Percentiles rank a stretch among this genome's conserved stretches.
These are phyloP conservation scores for Mormyrops boulengeri DNA, from an alignment of 2,797 vertebrate species.

Conservation along the genomic window DNA sequence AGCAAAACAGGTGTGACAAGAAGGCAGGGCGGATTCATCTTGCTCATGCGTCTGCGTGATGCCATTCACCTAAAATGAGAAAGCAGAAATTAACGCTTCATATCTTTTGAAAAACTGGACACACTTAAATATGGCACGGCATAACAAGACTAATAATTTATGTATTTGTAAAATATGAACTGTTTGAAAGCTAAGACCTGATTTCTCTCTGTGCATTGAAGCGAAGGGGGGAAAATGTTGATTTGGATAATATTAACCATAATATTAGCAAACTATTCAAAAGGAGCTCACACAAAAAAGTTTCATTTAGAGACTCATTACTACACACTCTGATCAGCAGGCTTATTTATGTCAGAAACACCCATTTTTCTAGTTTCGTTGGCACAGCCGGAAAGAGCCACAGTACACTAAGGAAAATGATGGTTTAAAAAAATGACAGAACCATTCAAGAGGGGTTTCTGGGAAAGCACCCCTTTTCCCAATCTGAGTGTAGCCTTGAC, in stretches of 20 bases:
- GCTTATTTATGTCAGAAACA: neutral
- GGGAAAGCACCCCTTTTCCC: neutral
- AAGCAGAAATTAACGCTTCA: neutral
- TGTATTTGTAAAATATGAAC: neutral
- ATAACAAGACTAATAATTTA: neutral
- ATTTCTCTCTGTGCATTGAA: neutral
- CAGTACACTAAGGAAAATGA: neutral
- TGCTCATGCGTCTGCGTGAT: neutral
- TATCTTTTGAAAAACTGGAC: neutral
- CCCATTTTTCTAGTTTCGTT: neutral
- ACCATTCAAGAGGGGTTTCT: neutral
- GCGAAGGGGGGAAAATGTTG: neutral
- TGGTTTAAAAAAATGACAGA: neutral
- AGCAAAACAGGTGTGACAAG: neutral
- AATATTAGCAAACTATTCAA: neutral
- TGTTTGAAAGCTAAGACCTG: neutral
- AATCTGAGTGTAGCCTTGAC: neutral
- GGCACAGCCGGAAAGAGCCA: neutral
- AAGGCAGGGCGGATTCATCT: neutral
- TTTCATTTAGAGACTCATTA: neutral
- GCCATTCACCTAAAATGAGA: neutral
- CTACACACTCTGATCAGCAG: neutral
- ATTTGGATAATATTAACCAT: neutral
- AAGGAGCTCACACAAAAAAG: neutral
- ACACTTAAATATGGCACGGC: neutral